Evolutionary conservation across 2,888 invertebrate species (phyloP).

Genomic region (Leptothorax acervorum): DNA sequence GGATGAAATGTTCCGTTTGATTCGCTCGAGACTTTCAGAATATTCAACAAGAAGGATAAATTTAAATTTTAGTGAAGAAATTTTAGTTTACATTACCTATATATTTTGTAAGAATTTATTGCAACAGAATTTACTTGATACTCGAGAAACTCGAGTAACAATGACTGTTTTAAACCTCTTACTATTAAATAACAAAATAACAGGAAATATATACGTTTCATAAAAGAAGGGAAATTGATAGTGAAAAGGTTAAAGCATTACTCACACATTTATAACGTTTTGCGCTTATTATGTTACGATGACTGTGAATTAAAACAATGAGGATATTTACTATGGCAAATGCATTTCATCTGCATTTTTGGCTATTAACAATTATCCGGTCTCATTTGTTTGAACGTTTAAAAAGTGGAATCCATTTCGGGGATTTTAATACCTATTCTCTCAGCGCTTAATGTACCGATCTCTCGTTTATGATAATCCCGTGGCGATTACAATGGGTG

Average conservation of each 20-base stretch:
- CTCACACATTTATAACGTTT: not conserved
- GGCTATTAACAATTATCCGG: not conserved
- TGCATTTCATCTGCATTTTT: slow-evolving; percentile 1
- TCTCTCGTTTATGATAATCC: slow-evolving; percentile 59
- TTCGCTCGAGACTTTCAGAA: not conserved
- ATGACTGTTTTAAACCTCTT: not conserved
- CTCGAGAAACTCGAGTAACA: not conserved
- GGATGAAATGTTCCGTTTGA: not conserved
- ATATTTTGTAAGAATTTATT: not conserved
- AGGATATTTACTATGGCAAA: slow-evolving; percentile 9
- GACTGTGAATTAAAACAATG: slow-evolving; percentile 13
- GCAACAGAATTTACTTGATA: not conserved
- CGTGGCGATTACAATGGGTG: slow-evolving; percentile 40
- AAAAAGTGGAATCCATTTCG: slow-evolving; percentile 10
- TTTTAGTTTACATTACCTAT: not conserved
- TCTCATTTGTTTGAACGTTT: slow-evolving; percentile 21
- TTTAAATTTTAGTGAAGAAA: not conserved
- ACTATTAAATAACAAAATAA: not conserved
- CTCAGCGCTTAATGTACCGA: slow-evolving; percentile 35
- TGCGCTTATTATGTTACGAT: not conserved
- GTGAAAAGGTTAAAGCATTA: not conserved
- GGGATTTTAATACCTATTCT: slow-evolving; percentile 20
- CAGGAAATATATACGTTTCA: not conserved
- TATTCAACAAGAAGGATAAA: slow-evolving; percentile 4
- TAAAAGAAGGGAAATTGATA: not conserved